Evolutionary conservation across 2,888 invertebrate species (phyloP).

Genomic region (Saturnia japonica): DNA sequence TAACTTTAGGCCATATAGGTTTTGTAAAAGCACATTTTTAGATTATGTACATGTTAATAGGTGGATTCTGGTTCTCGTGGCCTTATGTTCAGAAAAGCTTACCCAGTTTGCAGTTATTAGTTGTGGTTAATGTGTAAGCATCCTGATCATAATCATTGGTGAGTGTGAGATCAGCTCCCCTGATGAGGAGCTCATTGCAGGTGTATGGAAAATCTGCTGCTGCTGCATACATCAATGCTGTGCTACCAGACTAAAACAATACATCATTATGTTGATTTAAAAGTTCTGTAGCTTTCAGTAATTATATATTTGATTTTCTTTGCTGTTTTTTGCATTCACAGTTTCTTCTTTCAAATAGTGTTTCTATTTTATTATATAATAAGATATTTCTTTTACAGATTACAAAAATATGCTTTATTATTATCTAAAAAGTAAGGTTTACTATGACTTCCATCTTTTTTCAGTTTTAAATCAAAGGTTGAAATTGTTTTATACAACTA

Average conservation of each 20-base stretch:
- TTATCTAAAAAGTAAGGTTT: not conserved
- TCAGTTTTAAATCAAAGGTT: not conserved
- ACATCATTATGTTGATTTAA: not conserved
- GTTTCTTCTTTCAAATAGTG: not conserved
- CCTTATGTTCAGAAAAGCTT: slow-evolving; percentile 29
- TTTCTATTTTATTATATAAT: not conserved
- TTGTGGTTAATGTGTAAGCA: slow-evolving; percentile 90
- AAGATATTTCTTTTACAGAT: not conserved
- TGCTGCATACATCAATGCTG: slow-evolving; percentile 95
- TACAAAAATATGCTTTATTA: not conserved
- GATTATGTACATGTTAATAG: no score
- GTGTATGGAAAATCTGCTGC: slow-evolving; percentile 94
- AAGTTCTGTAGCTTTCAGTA: not conserved
- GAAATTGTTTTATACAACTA: no score
- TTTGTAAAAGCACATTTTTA: no score
- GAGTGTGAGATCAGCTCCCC: slow-evolving; percentile 90
- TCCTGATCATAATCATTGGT: slow-evolving; percentile 92
- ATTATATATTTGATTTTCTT: not conserved
- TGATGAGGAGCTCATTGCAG: slow-evolving; percentile 90
- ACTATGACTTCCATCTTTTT: not conserved
- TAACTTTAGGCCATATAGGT: no score
- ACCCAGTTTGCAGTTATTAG: slow-evolving; percentile 80
- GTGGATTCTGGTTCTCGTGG: no score
- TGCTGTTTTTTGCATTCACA: not conserved
- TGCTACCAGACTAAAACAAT: slow-evolving; percentile 88